Percentiles rank a stretch among this genome's conserved stretches.
These are phyloP conservation scores for Thyatira batis DNA, from an alignment of 2,888 invertebrate species.

Conservation along the genomic window DNA sequence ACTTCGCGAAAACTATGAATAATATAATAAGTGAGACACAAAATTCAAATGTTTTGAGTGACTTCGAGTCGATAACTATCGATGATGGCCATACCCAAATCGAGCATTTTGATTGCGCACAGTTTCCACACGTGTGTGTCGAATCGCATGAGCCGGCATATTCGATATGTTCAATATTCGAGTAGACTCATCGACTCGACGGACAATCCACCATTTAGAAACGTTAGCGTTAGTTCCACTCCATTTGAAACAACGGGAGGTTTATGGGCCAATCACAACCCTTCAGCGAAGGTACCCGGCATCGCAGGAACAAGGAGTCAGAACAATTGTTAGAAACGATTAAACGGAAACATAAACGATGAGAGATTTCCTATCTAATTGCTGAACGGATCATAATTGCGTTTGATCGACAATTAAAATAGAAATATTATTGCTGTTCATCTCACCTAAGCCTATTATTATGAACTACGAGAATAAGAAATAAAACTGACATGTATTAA, in stretches of 20 bases:
- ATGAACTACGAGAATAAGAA: neutral
- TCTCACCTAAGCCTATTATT: neutral
- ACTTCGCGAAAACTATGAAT: no score
- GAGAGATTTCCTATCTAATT: no score
- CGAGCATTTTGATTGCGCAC: neutral
- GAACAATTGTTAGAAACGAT: neutral
- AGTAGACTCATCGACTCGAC: neutral
- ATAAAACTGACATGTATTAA: neutral
- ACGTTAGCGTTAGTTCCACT: constrained; percentile 20
- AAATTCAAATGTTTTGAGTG: no score
- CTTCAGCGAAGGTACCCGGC: neutral
- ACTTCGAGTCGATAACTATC: neutral
- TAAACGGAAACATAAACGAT: neutral
- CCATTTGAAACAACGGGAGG: neutral
- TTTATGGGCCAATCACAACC: neutral
- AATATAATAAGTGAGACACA: no score
- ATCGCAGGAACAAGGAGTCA: neutral
- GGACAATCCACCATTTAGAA: constrained; percentile 25
- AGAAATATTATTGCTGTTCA: neutral
- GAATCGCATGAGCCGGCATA: neutral
- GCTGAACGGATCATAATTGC: no score
- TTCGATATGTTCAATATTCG: neutral
- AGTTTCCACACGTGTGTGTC: neutral
- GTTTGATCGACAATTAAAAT: neutral
- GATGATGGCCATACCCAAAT: neutral